phyloP scores from a whole-genome alignment of 1,140 invertebrate species.

The Danaus plexippus region DNA sequence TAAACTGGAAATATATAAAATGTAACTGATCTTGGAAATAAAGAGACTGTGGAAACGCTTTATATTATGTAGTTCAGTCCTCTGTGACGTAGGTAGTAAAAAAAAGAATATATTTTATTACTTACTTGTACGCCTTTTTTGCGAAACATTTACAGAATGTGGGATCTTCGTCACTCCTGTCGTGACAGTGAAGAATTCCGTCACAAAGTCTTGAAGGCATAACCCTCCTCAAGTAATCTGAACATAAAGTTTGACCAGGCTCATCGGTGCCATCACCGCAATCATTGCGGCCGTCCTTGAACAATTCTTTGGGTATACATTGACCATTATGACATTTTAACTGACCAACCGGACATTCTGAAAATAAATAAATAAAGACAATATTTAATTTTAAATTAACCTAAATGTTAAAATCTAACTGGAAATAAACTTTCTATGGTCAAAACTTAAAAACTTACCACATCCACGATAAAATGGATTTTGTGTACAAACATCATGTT shows the following conservation, averaged over 20 bases:
- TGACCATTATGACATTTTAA: slow-evolving; percentile 77
- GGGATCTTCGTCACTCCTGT: slow-evolving; percentile 84
- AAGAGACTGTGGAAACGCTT: too few relatives aligned
- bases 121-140: slow-evolving; percentile 45
- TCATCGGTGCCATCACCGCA: slow-evolving; percentile 83
- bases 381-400: too few relatives aligned
- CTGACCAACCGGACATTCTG: slow-evolving; percentile 74
- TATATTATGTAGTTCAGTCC: too few relatives aligned
- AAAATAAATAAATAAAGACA: slow-evolving; percentile 19
- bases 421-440: neutral
- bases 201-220: slow-evolving; percentile 81
- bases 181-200: slow-evolving; percentile 82
- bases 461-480: slow-evolving; percentile 54
- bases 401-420: too few relatives aligned
- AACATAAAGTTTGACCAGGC: slow-evolving; percentile 76
- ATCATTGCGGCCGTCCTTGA: slow-evolving; percentile 77
- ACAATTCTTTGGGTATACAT: slow-evolving; percentile 78
- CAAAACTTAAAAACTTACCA: slow-evolving; percentile 32
- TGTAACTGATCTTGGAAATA: too few relatives aligned
- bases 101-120: neutral
- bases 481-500: slow-evolving; percentile 32
- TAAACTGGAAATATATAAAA: too few relatives aligned
- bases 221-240: slow-evolving; percentile 77
- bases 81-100: too few relatives aligned
- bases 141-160: slow-evolving; percentile 75